Conservation (phyloP, 2,888 invertebrate species). For the Vesta saturnalis region DNA sequence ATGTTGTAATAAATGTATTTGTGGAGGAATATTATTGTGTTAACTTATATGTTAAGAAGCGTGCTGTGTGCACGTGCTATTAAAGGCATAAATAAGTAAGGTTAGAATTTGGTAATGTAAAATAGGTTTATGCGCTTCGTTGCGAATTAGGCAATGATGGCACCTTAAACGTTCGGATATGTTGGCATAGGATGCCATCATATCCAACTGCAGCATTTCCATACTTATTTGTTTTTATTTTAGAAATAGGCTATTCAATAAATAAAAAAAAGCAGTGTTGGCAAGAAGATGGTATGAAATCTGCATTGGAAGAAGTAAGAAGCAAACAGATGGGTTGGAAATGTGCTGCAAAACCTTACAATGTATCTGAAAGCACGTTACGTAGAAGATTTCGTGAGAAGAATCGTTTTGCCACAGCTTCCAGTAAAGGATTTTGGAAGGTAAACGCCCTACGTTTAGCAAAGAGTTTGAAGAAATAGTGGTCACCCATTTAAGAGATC, state of each 20-base stretch:
- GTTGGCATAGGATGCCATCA: conserved; percentile 15
- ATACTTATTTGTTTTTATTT: conserved; percentile 1
- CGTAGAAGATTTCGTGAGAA: background rate
- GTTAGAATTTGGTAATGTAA: conserved; percentile 6
- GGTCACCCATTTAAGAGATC: background rate
- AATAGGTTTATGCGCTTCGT: background rate
- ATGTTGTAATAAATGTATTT: background rate
- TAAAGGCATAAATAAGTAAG: too few relatives aligned
- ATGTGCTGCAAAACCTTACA: background rate
- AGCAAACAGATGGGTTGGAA: background rate
- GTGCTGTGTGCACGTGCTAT: conserved; percentile 2
- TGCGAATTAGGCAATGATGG: conserved; percentile 13
- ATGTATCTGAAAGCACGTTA: conserved; percentile 11
- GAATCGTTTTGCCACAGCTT: background rate
- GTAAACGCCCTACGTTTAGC: background rate
- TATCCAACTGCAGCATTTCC: background rate
- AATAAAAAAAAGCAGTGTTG: conserved; percentile 12
- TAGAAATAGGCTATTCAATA: background rate
- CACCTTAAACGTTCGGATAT: conserved; percentile 10
- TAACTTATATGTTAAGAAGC: too few relatives aligned
- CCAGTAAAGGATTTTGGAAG: background rate
- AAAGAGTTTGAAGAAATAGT: too few relatives aligned
- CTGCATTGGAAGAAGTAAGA: too few relatives aligned
- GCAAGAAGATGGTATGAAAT: conserved; percentile 12
- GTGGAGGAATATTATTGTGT: background rate